Evolutionary conservation across 2,888 invertebrate species (phyloP).

Genomic region (Drosophila paranaensis): DNA sequence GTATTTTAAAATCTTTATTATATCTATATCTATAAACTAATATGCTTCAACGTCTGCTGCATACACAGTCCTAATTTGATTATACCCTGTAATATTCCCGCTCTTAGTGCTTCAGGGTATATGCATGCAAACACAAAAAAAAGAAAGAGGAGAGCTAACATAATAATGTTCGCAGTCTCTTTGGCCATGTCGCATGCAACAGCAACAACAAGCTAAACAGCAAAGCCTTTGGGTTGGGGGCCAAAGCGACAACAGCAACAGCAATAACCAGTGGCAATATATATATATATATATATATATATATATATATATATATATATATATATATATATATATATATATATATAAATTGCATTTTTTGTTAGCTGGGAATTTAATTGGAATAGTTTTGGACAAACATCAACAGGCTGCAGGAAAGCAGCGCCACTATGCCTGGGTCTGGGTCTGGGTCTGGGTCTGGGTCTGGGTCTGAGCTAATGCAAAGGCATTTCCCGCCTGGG

Average conservation of each 20-base stretch:
- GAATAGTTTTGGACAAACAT: constrained; percentile 69
- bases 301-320: not conserved
- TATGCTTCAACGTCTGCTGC: too few species aligned
- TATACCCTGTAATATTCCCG: not conserved
- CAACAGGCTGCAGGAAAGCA: constrained; percentile 40
- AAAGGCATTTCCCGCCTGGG: constrained; percentile 17
- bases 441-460: constrained; percentile 5
- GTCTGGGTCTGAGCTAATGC: constrained; percentile 16
- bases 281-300: not conserved
- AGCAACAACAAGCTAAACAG: constrained; percentile 19
- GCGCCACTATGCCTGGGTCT: not conserved
- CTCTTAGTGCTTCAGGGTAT: not conserved
- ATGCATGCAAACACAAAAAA: not conserved
- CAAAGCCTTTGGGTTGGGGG: not conserved
- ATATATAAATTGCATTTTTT: constrained; percentile 12
- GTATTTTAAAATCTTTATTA: not conserved
- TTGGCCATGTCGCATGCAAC: constrained; percentile 40
- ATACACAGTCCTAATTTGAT: not conserved
- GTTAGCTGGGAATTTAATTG: constrained; percentile 60
- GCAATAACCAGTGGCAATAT: constrained; percentile 38
- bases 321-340: not conserved
- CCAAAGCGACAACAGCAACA: constrained; percentile 24
- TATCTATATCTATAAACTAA: not conserved
- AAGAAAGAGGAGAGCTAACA: constrained; percentile 13
- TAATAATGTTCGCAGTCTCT: constrained; percentile 25